Evolutionary conservation across 2,113 vertebrate species (phyloP).

Genomic region (Pterocles burchelli): DNA sequence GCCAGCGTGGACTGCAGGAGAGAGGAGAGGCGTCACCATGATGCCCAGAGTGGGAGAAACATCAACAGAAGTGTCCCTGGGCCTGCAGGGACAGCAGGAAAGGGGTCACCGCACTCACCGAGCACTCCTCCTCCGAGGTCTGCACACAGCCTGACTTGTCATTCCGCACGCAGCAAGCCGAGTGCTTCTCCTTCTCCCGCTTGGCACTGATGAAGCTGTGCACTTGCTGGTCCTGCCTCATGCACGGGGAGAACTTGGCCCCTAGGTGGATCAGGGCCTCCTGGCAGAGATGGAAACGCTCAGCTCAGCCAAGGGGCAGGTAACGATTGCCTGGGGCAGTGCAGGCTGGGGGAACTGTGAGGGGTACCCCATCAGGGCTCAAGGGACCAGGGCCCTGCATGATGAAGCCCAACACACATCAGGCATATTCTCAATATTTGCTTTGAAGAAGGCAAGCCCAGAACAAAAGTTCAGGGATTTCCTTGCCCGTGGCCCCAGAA

Average conservation of each 20-base stretch:
- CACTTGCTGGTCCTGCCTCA: conserved; percentile 95
- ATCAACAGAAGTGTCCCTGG: neutral
- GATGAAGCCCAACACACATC: neutral
- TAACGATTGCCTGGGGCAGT: neutral
- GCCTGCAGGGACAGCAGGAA: neutral
- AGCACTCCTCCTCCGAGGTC: conserved; percentile 94
- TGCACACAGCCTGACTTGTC: conserved; percentile 95
- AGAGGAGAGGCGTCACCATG: neutral
- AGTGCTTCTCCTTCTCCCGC: conserved; percentile 88
- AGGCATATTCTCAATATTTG: neutral
- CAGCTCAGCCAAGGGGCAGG: neutral
- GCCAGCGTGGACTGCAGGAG: conserved; percentile 88
- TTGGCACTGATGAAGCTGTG: conserved; percentile 88
- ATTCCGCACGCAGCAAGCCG: conserved; percentile 94
- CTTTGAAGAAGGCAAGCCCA: neutral
- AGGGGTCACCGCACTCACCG: conserved; percentile 75
- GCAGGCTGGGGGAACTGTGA: neutral
- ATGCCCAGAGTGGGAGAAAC: neutral
- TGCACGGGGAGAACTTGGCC: conserved; percentile 98
- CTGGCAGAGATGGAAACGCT: conserved; percentile 60
- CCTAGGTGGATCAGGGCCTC: conserved; percentile 97
- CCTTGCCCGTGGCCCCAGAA: neutral
- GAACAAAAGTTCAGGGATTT: neutral
- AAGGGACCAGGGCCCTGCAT: neutral
- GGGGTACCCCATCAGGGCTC: neutral